These are phyloP conservation scores for Scolanthus callimorphus DNA, from an alignment of 92 coral and sea anemone genomes.

Conservation along the genomic window DNA sequence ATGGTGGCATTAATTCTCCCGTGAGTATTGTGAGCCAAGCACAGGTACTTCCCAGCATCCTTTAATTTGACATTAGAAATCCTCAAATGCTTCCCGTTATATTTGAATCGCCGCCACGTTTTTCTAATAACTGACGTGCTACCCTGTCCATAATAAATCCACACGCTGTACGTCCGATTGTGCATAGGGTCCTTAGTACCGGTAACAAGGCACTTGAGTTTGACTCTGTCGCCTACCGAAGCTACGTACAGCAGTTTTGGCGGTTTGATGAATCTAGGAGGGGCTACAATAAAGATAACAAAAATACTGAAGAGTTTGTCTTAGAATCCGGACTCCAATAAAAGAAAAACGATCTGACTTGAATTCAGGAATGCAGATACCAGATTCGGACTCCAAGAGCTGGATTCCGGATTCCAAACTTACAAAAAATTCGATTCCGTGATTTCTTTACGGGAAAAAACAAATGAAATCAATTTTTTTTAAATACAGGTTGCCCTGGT, in stretches of 20 bases:
- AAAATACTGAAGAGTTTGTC: no score
- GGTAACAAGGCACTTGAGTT: constrained; percentile 59
- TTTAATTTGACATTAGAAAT: constrained; percentile 44
- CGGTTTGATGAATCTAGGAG: constrained; percentile 40
- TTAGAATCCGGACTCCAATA: no score
- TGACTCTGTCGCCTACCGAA: constrained; percentile 56
- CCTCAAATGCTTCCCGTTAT: constrained; percentile 46
- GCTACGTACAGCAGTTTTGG: constrained; percentile 50
- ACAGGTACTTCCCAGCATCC: constrained; percentile 68
- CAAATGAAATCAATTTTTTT: no score
- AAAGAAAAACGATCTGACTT: no score
- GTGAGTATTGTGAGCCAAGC: constrained; percentile 48
- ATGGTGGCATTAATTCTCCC: constrained; percentile 42
- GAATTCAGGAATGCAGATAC: no score
- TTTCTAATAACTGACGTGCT: not conserved
- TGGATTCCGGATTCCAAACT: no score
- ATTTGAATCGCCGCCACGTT: not conserved
- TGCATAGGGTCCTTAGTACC: constrained; percentile 56
- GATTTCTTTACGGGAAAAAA: no score
- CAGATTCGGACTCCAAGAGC: no score
- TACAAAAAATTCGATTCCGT: no score
- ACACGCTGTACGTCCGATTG: constrained; percentile 71
- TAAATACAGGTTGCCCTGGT: no score
- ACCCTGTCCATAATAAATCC: constrained; percentile 42
- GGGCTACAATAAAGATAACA: no score